A percentile compares a stretch with the other conserved stretches of the same genome.
Evolutionary conservation across 2,113 vertebrate genomes (phyloP).

Genomic region (Dromiciops gliroides): DNA sequence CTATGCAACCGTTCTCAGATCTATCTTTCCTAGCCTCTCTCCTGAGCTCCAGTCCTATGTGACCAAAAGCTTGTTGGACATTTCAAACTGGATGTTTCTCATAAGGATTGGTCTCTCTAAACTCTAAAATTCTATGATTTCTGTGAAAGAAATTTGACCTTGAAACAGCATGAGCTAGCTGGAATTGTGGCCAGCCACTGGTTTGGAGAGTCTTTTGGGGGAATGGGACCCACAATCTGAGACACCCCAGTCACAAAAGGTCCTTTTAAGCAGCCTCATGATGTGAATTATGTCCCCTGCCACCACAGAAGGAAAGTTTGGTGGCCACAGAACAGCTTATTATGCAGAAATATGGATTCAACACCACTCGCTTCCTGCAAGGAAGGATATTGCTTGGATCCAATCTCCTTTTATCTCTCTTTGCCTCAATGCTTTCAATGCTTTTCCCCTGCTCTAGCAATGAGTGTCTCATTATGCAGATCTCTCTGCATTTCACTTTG

Average conservation of each 20-base stretch:
- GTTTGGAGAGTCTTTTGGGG: background rate
- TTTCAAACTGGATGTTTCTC: background rate
- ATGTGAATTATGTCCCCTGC: background rate
- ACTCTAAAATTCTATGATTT: background rate
- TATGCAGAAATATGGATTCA: constrained; percentile 50
- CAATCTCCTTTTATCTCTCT: constrained; percentile 45
- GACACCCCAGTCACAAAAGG: background rate
- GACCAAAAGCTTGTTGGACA: background rate
- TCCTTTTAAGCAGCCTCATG: background rate
- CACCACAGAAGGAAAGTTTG: background rate
- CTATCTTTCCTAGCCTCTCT: background rate
- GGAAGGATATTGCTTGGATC: constrained; percentile 36
- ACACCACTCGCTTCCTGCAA: background rate
- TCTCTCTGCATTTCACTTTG: constrained; percentile 27
- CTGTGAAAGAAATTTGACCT: background rate
- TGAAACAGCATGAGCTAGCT: background rate
- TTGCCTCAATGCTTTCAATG: constrained; percentile 59
- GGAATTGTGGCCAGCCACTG: background rate
- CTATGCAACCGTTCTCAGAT: background rate
- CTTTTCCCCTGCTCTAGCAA: constrained; percentile 34
- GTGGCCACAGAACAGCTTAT: constrained; percentile 6
- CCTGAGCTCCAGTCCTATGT: background rate
- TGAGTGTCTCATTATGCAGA: constrained; percentile 45
- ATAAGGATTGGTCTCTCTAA: background rate
- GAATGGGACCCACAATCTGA: background rate